phyloP scores from a whole-genome alignment of 23 tunicate species.

The Botrylloides violaceus region DNA sequence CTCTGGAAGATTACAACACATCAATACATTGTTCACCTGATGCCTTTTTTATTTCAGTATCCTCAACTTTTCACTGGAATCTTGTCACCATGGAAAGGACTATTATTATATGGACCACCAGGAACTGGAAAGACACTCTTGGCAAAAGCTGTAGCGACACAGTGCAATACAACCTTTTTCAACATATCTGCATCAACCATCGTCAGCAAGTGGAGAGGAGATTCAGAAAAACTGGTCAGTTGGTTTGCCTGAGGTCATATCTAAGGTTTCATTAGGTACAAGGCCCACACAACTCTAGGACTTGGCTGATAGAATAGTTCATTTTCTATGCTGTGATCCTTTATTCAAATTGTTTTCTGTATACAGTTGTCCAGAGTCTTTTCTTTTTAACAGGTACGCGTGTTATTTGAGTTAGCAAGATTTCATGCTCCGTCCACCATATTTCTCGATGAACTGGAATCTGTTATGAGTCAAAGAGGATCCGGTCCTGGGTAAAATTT shows the following conservation, averaged over 20 bases:
- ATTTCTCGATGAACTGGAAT: conserved; percentile 88
- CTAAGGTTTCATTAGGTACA: too few relatives aligned
- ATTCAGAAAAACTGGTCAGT: conserved; percentile 83
- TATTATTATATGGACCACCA: conserved; percentile 87
- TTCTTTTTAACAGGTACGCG: conserved; percentile 62
- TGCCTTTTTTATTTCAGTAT: conserved; percentile 51
- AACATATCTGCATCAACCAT: conserved; percentile 93
- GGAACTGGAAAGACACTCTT: conserved; percentile 96
- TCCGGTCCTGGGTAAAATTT: conserved; percentile 73
- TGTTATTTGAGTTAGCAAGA: conserved; percentile 83
- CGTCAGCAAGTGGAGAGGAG: conserved; percentile 98
- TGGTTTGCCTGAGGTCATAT: too few relatives aligned
- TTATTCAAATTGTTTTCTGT: too few relatives aligned
- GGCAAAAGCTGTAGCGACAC: conserved; percentile 94
- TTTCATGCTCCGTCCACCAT: conserved; percentile 97
- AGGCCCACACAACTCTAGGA: too few relatives aligned
- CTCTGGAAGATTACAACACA: too few relatives aligned
- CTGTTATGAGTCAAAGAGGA: conserved; percentile 94
- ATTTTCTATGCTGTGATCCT: too few relatives aligned
- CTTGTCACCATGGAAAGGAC: conserved; percentile 93
- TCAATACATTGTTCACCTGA: too few relatives aligned
- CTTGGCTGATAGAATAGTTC: too few relatives aligned
- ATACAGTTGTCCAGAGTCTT: too few relatives aligned
- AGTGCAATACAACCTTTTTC: conserved; percentile 95
- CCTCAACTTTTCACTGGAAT: conserved; percentile 93